Conservation (phyloP, 2,797 vertebrate genomes). For the Acanthiza pusilla region DNA sequence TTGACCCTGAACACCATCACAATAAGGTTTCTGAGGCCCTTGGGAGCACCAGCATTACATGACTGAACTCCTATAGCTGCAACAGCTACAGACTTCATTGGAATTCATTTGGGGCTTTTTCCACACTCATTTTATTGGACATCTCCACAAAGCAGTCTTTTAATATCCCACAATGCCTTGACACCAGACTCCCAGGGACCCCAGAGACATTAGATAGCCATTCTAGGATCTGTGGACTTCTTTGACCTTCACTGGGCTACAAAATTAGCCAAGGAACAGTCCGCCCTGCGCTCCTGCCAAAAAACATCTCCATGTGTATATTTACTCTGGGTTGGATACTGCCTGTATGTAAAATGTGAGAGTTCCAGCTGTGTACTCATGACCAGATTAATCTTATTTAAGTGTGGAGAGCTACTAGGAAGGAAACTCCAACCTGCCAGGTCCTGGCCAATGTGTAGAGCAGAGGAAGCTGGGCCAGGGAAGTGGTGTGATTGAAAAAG, state of each 20-base stretch:
- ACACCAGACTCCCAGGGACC: not conserved
- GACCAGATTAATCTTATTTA: not conserved
- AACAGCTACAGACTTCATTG: not conserved
- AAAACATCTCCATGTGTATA: not conserved
- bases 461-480: not conserved
- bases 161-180: not conserved
- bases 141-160: not conserved
- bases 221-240: not conserved
- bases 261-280: not conserved
- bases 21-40: not conserved
- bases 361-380: fast-evolving
- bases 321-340: not conserved
- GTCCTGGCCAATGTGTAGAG: not conserved
- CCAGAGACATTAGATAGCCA: not conserved
- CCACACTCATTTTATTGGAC: not conserved
- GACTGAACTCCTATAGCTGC: not conserved
- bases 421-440: not conserved
- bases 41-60: not conserved
- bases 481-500: not conserved
- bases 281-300: not conserved
- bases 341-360: not conserved
- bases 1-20: not conserved
- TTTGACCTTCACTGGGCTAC: not conserved
- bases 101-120: not conserved
- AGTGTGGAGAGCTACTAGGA: not conserved